A percentile compares a stretch with the other conserved stretches of the same genome.
Evolutionary conservation across 92 coral and sea anemone species (phyloP).

Genomic region (Scolanthus callimorphus): DNA sequence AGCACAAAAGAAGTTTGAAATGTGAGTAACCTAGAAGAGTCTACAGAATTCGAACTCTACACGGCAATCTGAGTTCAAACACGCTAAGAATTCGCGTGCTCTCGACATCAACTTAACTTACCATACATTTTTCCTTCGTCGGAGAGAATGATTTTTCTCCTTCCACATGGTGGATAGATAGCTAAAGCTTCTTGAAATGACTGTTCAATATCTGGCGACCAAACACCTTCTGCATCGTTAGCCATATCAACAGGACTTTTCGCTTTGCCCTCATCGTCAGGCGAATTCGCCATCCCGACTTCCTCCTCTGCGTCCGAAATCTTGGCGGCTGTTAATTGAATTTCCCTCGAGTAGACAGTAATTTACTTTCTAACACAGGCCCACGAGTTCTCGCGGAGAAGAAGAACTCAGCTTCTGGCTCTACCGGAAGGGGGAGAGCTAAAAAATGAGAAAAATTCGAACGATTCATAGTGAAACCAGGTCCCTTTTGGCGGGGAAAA

Average conservation of each 20-base stretch:
- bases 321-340: conserved; percentile 55
- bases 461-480: conserved; percentile 88
- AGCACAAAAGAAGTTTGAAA: no score
- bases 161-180: conserved; percentile 98
- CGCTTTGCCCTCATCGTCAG: conserved; percentile 88
- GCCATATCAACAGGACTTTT: conserved; percentile 99
- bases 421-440: conserved; percentile 96
- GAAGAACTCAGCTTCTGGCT: conserved; percentile 59
- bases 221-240: conserved; percentile 99
- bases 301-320: conserved; percentile 81
- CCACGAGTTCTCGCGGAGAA: no score
- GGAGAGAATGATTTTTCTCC: conserved; percentile 94
- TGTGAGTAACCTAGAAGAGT: conserved; percentile 7
- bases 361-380: no score
- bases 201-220: conserved; percentile 99
- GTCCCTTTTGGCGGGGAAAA: conserved; percentile 76
- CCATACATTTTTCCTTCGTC: conserved; percentile 99
- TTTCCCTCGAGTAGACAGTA: conserved; percentile 20
- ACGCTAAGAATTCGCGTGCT: background rate
- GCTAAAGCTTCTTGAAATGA: conserved; percentile 99
- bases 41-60: background rate
- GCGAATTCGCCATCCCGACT: conserved; percentile 87
- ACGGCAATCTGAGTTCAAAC: no score
- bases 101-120: conserved; percentile 36
- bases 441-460: conserved; percentile 99